Percentiles rank a stretch among this genome's conserved stretches.
phyloP scores from a whole-genome alignment of 2,797 vertebrate species.

The Poeciliopsis paucimaculata region DNA sequence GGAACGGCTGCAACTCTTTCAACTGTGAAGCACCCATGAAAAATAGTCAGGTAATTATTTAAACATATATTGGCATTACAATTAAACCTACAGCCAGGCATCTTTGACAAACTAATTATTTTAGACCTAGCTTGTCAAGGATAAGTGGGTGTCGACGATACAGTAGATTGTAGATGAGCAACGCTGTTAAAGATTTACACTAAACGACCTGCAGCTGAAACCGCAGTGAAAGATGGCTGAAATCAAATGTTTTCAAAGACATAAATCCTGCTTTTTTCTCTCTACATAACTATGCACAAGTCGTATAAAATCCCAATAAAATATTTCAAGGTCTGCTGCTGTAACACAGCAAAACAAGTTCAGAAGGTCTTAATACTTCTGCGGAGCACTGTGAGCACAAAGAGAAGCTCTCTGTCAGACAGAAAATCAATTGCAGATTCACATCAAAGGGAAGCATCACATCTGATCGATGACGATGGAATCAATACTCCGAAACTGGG shows the following conservation, averaged over 20 bases:
- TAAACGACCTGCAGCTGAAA: neutral
- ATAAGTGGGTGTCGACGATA: neutral
- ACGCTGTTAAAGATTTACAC: neutral
- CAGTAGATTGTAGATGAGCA: neutral
- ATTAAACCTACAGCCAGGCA: neutral
- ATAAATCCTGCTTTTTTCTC: neutral
- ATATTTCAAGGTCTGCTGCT: neutral
- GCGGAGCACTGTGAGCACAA: neutral
- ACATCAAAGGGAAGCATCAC: conserved; percentile 46
- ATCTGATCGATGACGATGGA: conserved; percentile 41
- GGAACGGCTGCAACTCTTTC: neutral
- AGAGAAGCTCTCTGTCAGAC: conserved; percentile 41
- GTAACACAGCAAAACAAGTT: neutral
- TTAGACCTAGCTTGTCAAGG: neutral
- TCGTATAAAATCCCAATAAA: neutral
- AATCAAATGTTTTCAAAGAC: neutral
- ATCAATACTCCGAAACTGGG: conserved; percentile 70
- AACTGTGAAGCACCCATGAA: neutral
- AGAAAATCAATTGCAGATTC: conserved; percentile 59
- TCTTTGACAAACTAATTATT: neutral
- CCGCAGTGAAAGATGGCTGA: neutral
- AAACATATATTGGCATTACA: neutral
- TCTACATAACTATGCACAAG: neutral
- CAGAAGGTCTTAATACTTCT: neutral
- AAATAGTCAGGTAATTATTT: neutral